Percentiles rank a stretch among this genome's conserved stretches.
Conservation (phyloP, 1,140 invertebrate genomes). For the Aphelinus atriplicis region DNA sequence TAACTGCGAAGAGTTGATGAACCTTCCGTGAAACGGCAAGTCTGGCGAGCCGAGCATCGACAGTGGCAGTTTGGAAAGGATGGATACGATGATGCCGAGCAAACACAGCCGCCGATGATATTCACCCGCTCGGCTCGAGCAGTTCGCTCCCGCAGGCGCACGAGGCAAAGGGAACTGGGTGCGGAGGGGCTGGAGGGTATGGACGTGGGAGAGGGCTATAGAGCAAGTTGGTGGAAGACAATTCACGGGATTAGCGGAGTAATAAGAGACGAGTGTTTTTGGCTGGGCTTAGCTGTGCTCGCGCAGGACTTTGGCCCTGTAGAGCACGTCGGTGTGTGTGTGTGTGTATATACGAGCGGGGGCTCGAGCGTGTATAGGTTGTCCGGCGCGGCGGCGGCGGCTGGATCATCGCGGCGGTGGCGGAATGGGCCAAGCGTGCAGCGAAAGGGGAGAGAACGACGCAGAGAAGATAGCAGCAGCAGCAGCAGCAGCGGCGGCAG, state of each 20-base stretch:
- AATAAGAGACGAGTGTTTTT: conserved; percentile 66
- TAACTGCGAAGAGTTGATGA: too few species aligned
- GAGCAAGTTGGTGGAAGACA: conserved; percentile 52
- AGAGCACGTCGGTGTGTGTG: conserved; percentile 40
- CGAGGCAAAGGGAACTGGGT: conserved; percentile 15
- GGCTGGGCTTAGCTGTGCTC: conserved; percentile 59
- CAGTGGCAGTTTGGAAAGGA: too few species aligned
- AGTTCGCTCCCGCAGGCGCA: not conserved
- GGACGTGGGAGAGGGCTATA: conserved; percentile 30
- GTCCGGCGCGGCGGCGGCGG: conserved; percentile 2
- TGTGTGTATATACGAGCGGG: not conserved
- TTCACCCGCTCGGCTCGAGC: too few species aligned
- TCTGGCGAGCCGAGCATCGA: too few species aligned
- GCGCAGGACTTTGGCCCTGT: conserved; percentile 58
- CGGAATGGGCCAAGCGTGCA: conserved; percentile 30
- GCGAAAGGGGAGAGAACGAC: conserved; percentile 13
- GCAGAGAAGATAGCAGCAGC: not conserved
- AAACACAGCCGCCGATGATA: too few species aligned
- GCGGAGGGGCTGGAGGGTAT: conserved; percentile 22
- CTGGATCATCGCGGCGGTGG: conserved; percentile 42
- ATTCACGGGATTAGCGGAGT: conserved; percentile 62
- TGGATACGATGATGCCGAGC: too few species aligned
- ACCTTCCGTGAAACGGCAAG: too few species aligned
- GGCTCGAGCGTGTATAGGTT: not conserved
- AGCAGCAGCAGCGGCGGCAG: not conserved